phyloP scores from a whole-genome alignment of 2,113 vertebrate species.

The Dipodomys ordii region DNA sequence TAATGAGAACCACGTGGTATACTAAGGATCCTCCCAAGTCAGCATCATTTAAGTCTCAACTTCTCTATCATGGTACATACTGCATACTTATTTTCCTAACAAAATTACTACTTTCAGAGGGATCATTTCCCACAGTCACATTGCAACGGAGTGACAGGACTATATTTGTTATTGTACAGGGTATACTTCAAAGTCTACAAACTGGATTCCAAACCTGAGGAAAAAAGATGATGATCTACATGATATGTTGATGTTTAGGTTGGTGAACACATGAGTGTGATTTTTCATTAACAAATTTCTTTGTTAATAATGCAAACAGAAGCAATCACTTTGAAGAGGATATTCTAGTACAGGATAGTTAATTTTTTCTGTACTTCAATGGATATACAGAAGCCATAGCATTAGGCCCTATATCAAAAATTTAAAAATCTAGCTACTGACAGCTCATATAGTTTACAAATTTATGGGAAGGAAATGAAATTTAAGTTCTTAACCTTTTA shows the following conservation, averaged over 20 bases:
- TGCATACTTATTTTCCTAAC: neutral
- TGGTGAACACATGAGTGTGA: neutral
- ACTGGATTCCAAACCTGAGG: neutral
- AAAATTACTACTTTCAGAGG: neutral
- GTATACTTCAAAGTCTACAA: slow-evolving; percentile 4
- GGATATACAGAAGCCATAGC: neutral
- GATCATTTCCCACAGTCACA: neutral
- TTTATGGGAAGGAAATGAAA: neutral
- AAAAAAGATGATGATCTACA: neutral
- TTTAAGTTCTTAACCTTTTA: slow-evolving; percentile 40
- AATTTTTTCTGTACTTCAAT: neutral
- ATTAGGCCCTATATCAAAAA: neutral
- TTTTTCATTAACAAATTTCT: slow-evolving; percentile 1
- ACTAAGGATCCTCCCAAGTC: neutral
- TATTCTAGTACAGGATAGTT: neutral
- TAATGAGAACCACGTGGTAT: neutral
- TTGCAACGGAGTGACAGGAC: neutral
- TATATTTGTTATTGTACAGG: neutral
- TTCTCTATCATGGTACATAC: neutral
- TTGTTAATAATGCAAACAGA: neutral
- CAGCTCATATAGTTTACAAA: neutral
- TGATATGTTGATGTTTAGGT: neutral
- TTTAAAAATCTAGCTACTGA: neutral
- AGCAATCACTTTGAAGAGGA: neutral
- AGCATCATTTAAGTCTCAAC: slow-evolving; percentile 19